Percentiles rank a stretch among this genome's conserved stretches.
Evolutionary conservation across 2,888 invertebrate species (phyloP).

Genomic region (Drosophila trichaetosa): DNA sequence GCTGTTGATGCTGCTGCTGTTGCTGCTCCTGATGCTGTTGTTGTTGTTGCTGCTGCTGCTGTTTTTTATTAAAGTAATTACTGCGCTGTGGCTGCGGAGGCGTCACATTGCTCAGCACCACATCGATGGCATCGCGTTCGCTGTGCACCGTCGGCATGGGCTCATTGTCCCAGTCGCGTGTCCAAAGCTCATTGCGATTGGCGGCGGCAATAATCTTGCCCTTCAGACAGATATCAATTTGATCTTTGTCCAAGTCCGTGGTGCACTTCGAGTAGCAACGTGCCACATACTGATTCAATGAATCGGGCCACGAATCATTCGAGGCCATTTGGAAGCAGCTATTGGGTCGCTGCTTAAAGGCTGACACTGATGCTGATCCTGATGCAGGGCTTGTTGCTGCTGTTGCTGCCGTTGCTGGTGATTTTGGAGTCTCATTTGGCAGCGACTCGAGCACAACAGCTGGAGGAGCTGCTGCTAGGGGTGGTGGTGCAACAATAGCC

Average conservation of each 20-base stretch:
- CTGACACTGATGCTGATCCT: slow-evolving; percentile 11
- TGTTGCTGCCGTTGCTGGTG: slow-evolving; percentile 5
- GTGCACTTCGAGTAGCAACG: slow-evolving; percentile 96
- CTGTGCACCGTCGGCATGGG: slow-evolving; percentile 95
- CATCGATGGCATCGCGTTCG: slow-evolving; percentile 88
- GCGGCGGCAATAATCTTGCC: slow-evolving; percentile 97
- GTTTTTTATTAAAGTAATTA: slow-evolving; percentile 64
- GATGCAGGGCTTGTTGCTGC: slow-evolving; percentile 18
- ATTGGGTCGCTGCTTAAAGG: slow-evolving; percentile 83
- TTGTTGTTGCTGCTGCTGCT: slow-evolving; percentile 58
- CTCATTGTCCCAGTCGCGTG: slow-evolving; percentile 97
- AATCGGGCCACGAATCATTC: slow-evolving; percentile 91
- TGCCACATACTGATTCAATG: slow-evolving; percentile 94
- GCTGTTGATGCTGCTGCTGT: slow-evolving; percentile 30
- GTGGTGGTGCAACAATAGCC: slow-evolving; percentile 22
- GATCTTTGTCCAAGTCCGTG: slow-evolving; percentile 95
- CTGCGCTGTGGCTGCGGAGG: slow-evolving; percentile 86
- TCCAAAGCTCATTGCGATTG: slow-evolving; percentile 93
- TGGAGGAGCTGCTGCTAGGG: background rate
- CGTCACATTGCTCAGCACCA: slow-evolving; percentile 75
- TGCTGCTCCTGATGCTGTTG: slow-evolving; percentile 13
- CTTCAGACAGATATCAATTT: slow-evolving; percentile 96
- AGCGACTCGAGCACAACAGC: slow-evolving; percentile 16
- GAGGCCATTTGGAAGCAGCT: slow-evolving; percentile 86
- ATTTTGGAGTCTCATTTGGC: slow-evolving; percentile 6